Base-by-base conservation (phyloP, 2,888 invertebrate genomes). In the Chrysolina americana region DNA sequence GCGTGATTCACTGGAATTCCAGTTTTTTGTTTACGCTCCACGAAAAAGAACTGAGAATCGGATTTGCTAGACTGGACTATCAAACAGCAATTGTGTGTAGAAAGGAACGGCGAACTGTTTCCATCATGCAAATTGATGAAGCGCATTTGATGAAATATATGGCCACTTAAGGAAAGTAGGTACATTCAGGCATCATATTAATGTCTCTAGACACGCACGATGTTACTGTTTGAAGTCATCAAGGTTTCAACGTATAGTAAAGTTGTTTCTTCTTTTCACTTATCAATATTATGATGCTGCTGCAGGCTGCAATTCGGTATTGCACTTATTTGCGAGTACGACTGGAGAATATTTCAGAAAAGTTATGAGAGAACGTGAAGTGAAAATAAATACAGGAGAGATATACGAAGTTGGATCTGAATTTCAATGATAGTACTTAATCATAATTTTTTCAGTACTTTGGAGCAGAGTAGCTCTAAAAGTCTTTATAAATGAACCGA, bases 61-160 rank as follows among this genome's bases (percentile, higher is more conserved):
- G 8, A 59, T n/a, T 36, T n/a, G 13, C n/a, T 9, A n/a, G 13
- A n/a, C 59, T 28, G 28, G 15, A 28, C 59, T 59, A 36, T 36
- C 15, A n/a, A 59, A 56, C 47, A 17, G 59, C 68, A 73, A 68
- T 64, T 68, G 68, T 50, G 50, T 41, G 21, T 44, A 23, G 41
- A 44, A 68, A 64, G 36, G 68, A 59, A 59, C n/a, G 23, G 28
- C 28, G 59, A 36, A 15, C 59, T 59, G 59, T 63, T 72, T 76
- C 72, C 71, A 74, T 72, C 74, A 76, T 74, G 74, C 70, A 76
- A 76, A 74, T 76, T 74, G 74, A 74, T 70, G 71, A 71, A 59
- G 59, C n/a, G 59, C 28, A 59, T 36, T 59, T 17, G 59, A 59
- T 73, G 68, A 74, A 70, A 70, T 76, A 76, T 74, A 72, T 68